Evolutionary conservation across 2,113 vertebrate genomes (phyloP).

Genomic region (Zosterops borbonicus): DNA sequence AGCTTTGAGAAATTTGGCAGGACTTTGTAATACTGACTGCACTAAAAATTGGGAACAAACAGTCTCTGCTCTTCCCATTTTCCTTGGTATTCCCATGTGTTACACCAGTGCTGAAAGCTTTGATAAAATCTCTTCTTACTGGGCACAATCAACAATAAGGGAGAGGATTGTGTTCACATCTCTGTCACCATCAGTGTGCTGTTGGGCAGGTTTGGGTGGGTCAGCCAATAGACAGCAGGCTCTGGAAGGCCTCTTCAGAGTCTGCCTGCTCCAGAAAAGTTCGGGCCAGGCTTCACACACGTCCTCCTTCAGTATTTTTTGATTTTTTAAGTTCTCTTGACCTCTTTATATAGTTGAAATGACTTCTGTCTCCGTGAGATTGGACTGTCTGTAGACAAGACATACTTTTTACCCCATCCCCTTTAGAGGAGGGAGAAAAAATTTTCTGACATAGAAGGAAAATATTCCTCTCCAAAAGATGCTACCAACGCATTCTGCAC

Average conservation of each 20-base stretch:
- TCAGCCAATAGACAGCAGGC: not conserved
- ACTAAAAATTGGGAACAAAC: not conserved
- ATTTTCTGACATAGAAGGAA: not conserved
- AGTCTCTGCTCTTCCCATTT: not conserved
- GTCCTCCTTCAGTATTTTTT: not conserved
- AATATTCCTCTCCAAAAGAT: not conserved
- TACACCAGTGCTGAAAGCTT: not conserved
- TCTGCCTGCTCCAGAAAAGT: not conserved
- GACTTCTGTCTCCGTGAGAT: not conserved
- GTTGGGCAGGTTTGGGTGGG: not conserved
- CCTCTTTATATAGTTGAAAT: not conserved
- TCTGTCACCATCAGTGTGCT: not conserved
- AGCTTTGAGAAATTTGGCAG: not conserved
- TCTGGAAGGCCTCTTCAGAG: not conserved
- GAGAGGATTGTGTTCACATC: not conserved
- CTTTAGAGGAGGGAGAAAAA: not conserved
- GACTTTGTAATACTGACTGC: not conserved
- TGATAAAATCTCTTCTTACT: not conserved
- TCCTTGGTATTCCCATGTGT: rapidly evolving
- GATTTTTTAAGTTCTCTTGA: not conserved
- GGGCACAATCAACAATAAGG: not conserved
- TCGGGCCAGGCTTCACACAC: not conserved
- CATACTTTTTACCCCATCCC: rapidly evolving
- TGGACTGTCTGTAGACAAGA: not conserved
- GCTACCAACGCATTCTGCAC: not conserved